phyloP scores from a whole-genome alignment of 2,113 vertebrate species.

The Amphiprion ocellaris region DNA sequence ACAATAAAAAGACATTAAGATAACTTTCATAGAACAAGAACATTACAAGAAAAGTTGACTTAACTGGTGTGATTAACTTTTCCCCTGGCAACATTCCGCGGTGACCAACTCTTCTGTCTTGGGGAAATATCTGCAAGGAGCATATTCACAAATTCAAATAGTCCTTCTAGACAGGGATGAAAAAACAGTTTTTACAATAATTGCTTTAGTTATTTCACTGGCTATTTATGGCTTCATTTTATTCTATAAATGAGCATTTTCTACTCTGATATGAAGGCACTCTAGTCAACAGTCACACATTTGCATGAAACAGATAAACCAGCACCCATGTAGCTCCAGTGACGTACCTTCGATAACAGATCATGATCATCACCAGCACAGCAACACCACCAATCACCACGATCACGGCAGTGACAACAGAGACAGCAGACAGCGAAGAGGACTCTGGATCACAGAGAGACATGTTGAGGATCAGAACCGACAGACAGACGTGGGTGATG shows the following conservation, averaged over 20 bases:
- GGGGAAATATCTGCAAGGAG: slow-evolving; percentile 72
- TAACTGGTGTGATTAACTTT: slow-evolving; percentile 18
- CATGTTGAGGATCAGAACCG: not conserved
- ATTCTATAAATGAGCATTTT: no score
- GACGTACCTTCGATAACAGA: slow-evolving; percentile 77
- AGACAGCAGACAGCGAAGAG: slow-evolving; percentile 56
- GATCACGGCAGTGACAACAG: slow-evolving; percentile 72
- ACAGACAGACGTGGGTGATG: not conserved
- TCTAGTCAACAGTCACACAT: no score
- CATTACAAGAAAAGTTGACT: not conserved
- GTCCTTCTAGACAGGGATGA: not conserved
- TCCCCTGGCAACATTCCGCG: slow-evolving; percentile 54
- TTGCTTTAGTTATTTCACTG: no score
- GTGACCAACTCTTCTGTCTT: slow-evolving; percentile 64
- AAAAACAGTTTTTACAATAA: not conserved
- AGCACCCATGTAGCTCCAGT: not conserved
- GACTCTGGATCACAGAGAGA: slow-evolving; percentile 67
- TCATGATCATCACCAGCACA: slow-evolving; percentile 62
- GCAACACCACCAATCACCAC: slow-evolving; percentile 71
- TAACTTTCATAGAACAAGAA: not conserved
- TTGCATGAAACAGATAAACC: no score
- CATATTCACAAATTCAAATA: slow-evolving; percentile 9
- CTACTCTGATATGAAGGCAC: no score
- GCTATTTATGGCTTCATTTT: no score
- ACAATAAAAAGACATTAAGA: not conserved